Evolutionary conservation across 2,113 vertebrate species (phyloP).

Genomic region (Cavia aperea): DNA sequence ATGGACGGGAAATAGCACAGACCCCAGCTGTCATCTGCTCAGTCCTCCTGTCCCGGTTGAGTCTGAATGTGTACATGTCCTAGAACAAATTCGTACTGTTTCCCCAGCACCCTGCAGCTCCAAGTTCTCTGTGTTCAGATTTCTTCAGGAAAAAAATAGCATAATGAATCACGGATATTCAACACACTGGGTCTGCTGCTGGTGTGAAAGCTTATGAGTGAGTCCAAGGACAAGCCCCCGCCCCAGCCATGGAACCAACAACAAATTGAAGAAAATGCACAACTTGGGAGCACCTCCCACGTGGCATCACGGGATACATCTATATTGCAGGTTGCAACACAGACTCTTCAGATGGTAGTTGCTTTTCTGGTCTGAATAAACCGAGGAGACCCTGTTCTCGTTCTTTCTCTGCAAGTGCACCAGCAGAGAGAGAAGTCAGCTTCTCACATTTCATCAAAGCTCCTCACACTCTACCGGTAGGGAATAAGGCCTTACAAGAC

Average conservation of each 20-base stretch:
- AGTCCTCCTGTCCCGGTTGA: background rate
- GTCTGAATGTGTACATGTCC: constrained; percentile 22
- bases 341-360: fast-evolving
- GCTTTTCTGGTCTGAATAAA: background rate
- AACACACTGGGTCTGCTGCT: background rate
- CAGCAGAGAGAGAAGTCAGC: background rate
- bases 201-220: background rate
- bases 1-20: background rate
- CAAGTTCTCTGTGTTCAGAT: constrained; percentile 42
- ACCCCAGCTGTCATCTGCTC: constrained; percentile 6
- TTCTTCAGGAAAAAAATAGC: background rate
- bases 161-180: background rate
- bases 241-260: background rate
- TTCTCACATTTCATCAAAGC: background rate
- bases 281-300: fast-evolving
- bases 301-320: fast-evolving
- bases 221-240: background rate
- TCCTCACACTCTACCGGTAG: background rate
- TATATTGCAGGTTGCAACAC: background rate
- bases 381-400: background rate
- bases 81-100: constrained; percentile 31
- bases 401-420: background rate
- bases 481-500: background rate
- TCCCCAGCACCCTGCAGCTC: background rate
- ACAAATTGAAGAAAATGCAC: background rate